Base-by-base conservation (phyloP, 2,797 vertebrate species). In the Momotus momota region DNA sequence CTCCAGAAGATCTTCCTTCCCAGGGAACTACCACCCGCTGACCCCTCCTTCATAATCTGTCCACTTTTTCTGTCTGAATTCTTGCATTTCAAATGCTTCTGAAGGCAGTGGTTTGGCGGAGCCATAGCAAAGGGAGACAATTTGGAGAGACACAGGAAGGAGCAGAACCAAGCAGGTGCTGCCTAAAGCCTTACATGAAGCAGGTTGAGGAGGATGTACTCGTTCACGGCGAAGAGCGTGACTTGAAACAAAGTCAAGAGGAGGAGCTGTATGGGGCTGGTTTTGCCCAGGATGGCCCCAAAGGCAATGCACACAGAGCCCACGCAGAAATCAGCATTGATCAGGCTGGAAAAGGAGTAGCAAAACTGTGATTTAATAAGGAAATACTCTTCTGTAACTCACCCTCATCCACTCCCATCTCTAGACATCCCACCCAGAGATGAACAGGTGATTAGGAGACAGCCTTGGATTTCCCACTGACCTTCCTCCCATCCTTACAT, bases 271-370 rank as follows among this genome's bases (percentile, higher is more conserved):
- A 99, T 96, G 0, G 99, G 99, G 93, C 99, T 99, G 72, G 98
- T 98, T 97, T 99, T 99, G 16, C 99, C 99, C 96, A 99, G 98
- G 51, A 99, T 91, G 18, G 99, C 99, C 29, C 99, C 99, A 7
- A 98, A 99, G 79, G 99, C 99, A 10, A 99, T 99, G 58, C 99
- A 98, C 80, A 98, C 98, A 15, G 98, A 98, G 10, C 98, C 99
- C 97, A 98, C 98, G 33, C 99, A 99, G 98, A 99, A 99, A 97
- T 99, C 99, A 3, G 99, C 99, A 7, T 99, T 99, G 97, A 99
- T 99, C 96, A 99, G 90, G 97, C 99, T 99, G 96, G 10, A 49
- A 88, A 33, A 79, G 10, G 31, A 10, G 43, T 74, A 71, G 29
- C 17, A 74, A 74, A 81, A 58, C 5, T 29, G 29, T 67, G 35